phyloP scores from a whole-genome alignment of 2,888 invertebrate genomes.

The Selenia dentaria region DNA sequence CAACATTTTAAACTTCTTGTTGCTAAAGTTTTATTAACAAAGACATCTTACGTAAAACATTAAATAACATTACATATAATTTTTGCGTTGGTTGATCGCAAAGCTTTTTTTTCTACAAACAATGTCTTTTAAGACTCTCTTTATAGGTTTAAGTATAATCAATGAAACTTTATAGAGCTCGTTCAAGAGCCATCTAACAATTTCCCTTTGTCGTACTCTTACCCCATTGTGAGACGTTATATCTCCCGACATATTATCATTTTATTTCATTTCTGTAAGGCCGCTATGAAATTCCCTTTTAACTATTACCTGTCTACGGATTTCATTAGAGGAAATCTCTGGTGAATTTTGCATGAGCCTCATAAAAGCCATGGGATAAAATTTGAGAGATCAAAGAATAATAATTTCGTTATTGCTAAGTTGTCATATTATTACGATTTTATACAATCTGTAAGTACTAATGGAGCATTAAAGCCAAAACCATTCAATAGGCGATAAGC shows the following conservation, averaged over 20 bases:
- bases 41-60: no score
- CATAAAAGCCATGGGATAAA: constrained; percentile 16
- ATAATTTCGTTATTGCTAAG: constrained; percentile 5
- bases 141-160: constrained; percentile 41
- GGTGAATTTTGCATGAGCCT: constrained; percentile 41
- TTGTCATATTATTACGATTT: constrained; percentile 2
- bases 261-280: constrained; percentile 72
- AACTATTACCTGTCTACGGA: constrained; percentile 56
- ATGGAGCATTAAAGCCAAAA: constrained; percentile 30
- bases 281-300: constrained; percentile 68
- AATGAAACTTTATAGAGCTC: constrained; percentile 67
- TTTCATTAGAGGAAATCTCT: constrained; percentile 52
- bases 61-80: no score
- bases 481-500: constrained; percentile 28
- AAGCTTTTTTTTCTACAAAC: constrained; percentile 17
- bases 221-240: constrained; percentile 69
- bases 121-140: constrained; percentile 21
- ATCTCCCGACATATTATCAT: constrained; percentile 70
- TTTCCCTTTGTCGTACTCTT: constrained; percentile 63
- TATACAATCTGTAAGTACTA: constrained; percentile 12
- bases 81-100: no score
- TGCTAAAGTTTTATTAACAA: no score
- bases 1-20: no score
- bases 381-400: constrained; percentile 3
- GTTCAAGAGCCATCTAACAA: constrained; percentile 61